Base-by-base conservation (phyloP, 2,797 vertebrate species). In the Typhlichthys subterraneus region DNA sequence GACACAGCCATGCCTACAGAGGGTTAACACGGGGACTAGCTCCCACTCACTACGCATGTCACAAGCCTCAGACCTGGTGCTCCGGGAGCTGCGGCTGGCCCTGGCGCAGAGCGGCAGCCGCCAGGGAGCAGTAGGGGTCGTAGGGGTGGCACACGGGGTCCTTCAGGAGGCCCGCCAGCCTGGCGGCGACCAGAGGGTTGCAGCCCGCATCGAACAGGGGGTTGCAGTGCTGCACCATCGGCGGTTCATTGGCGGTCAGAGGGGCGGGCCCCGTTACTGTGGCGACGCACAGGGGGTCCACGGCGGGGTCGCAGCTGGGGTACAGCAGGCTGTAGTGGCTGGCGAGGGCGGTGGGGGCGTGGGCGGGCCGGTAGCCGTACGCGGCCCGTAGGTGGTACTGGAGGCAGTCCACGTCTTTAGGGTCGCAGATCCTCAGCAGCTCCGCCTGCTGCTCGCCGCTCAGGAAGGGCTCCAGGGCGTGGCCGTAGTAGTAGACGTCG, bases 381-480 rank as follows among this genome's bases (percentile, higher is more conserved):
- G 92, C 87, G 5, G 92, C 88, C 49, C 91, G 89, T 53, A 94
- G 83, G 77, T 94, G 93, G 69, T 94, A 94, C 83, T 94, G 93
- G 72, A 94, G 80, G 64, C 93, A 94, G 57, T 94, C 92, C 0
- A 89, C 85, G 59, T 94, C 93, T 7, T 90, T 85, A 8, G 88
- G 55, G 54, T 83, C 87, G 81, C 93, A 94, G 84, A 94, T 92
- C 42, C 91, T 86, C 72, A 93, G 76, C 70, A 94, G 84, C 73
- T 94, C 92, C 0, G 71, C 38, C 64, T 61, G 88, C 79, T 94
- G 88, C 63, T 90, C 87, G 0, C 61, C 13, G 1, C 80, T 72
- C 53, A 94, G 76, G 79, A 93, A 93, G 46, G 92, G 79, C 73
- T 93, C 89, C 69, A 91, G 63, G 29, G 91, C 64, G 0, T 91